These are phyloP conservation scores for Ramphastos sulfuratus DNA, from an alignment of 2,113 vertebrate species.

Conservation along the genomic window DNA sequence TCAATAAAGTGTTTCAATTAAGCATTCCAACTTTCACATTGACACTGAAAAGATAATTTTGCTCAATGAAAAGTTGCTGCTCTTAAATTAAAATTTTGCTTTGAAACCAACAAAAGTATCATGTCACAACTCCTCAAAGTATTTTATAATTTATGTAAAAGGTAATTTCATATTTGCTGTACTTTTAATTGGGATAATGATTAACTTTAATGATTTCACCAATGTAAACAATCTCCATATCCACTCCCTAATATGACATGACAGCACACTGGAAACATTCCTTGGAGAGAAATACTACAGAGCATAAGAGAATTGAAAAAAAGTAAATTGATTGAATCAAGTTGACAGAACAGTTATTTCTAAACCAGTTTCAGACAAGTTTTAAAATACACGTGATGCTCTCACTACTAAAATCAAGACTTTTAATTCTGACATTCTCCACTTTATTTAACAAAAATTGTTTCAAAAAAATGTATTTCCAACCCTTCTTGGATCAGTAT, in stretches of 20 bases:
- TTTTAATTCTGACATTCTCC: not conserved
- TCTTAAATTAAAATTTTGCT: not conserved
- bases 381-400: not conserved
- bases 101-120: not conserved
- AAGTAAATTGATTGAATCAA: constrained; percentile 41
- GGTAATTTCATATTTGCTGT: not conserved
- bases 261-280: constrained; percentile 36
- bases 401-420: constrained; percentile 3
- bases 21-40: not conserved
- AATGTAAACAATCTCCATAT: constrained; percentile 2
- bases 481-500: not conserved
- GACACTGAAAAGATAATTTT: not conserved
- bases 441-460: not conserved
- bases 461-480: not conserved
- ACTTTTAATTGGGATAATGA: not conserved
- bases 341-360: constrained; percentile 67
- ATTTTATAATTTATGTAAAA: not conserved
- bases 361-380: constrained; percentile 50
- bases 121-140: not conserved
- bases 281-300: constrained; percentile 55
- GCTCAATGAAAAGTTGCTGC: not conserved
- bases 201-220: constrained; percentile 12
- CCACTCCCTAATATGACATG: constrained; percentile 34
- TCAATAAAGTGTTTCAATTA: not conserved
- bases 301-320: constrained; percentile 36